phyloP scores from a whole-genome alignment of 2,797 vertebrate genomes.

The Neostethus bicornis region DNA sequence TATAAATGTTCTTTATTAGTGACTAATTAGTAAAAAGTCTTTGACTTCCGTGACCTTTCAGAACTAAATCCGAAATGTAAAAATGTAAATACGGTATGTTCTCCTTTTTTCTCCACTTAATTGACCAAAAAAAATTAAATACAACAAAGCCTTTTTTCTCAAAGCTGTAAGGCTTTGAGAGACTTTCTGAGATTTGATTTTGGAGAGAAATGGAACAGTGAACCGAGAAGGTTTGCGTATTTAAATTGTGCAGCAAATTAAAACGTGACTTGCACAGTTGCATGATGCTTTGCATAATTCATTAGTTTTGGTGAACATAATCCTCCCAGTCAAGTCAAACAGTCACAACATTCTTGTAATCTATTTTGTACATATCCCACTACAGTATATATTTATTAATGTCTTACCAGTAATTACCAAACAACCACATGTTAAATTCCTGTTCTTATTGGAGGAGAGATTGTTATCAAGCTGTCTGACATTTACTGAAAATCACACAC shows the following conservation, averaged over 20 bases:
- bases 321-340: slow-evolving; percentile 14
- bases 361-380: background rate
- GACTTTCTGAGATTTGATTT: background rate
- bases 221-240: background rate
- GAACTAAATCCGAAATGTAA: no score
- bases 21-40: background rate
- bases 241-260: background rate
- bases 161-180: background rate
- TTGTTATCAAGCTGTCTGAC: slow-evolving; percentile 3
- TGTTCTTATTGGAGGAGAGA: background rate
- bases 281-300: slow-evolving; percentile 1
- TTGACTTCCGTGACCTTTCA: no score
- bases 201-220: background rate
- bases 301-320: background rate
- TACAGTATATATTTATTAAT: slow-evolving; percentile 5
- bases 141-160: background rate
- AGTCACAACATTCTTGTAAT: background rate
- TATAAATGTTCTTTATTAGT: background rate
- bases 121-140: background rate
- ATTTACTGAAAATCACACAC: slow-evolving; percentile 4
- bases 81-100: no score
- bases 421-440: background rate
- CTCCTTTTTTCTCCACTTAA: background rate
- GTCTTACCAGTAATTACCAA: slow-evolving; percentile 5
- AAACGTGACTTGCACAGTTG: background rate